phyloP scores from a whole-genome alignment of 2,888 invertebrate species.

The Agonum fuliginosum region DNA sequence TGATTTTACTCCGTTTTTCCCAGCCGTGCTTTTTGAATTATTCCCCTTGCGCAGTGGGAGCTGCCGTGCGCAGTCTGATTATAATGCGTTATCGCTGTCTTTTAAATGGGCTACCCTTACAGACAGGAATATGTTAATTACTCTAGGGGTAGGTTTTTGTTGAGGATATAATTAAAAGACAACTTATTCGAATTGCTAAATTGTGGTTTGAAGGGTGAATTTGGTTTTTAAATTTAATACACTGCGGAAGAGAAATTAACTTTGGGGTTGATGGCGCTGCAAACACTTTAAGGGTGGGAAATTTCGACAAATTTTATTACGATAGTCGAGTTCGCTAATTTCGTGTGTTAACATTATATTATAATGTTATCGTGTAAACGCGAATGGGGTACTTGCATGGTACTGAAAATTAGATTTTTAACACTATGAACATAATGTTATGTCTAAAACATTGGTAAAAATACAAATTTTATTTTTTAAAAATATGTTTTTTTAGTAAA shows the following conservation, averaged over 20 bases:
- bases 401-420: too few species aligned
- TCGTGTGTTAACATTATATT: too few species aligned
- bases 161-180: background rate
- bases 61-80: constrained; percentile 21
- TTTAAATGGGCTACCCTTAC: constrained; percentile 1
- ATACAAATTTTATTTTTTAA: too few species aligned
- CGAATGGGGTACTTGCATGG: too few species aligned
- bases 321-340: too few species aligned
- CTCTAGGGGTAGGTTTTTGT: background rate
- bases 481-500: too few species aligned
- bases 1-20: constrained; percentile 4
- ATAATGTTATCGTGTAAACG: too few species aligned
- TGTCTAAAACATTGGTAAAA: too few species aligned
- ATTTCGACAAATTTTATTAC: too few species aligned
- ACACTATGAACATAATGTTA: too few species aligned
- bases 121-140: constrained; percentile 16
- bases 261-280: too few species aligned
- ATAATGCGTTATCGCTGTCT: constrained; percentile 29
- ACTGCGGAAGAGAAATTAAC: background rate
- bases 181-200: constrained; percentile 2
- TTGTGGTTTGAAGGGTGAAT: background rate
- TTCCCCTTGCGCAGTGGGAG: background rate
- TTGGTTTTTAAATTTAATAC: background rate
- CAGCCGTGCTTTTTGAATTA: constrained; percentile 11
- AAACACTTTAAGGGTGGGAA: too few species aligned